A percentile compares a stretch with the other conserved stretches of the same genome.
Evolutionary conservation across 2,888 invertebrate species (phyloP).

Genomic region (Eilema griseolum): DNA sequence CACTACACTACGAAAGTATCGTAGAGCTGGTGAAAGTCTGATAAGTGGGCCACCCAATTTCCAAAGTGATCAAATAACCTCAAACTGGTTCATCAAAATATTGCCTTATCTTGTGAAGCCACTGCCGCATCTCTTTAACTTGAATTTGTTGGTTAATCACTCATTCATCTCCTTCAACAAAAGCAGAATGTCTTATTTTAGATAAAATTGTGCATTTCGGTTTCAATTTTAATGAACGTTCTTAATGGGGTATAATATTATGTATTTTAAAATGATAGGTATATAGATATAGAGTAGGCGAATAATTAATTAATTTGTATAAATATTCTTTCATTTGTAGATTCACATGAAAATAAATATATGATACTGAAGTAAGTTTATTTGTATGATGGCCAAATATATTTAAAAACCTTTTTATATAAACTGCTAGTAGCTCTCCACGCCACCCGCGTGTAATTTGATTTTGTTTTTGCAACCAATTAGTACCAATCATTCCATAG

Average conservation of each 20-base stretch:
- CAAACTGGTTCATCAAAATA: conserved; percentile 5
- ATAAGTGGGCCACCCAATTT: conserved; percentile 7
- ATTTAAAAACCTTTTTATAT: not conserved
- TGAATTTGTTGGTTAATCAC: not conserved
- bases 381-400: not conserved
- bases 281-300: no score
- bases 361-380: no score
- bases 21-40: not conserved
- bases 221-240: not conserved
- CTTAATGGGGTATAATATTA: not conserved
- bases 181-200: conserved; percentile 5
- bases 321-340: no score
- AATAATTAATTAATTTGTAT: no score
- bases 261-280: no score
- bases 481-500: no score
- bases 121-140: not conserved
- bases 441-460: no score
- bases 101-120: not conserved
- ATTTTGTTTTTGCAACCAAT: no score
- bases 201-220: not conserved
- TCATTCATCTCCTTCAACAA: conserved; percentile 9
- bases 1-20: not conserved
- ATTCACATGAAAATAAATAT: no score
- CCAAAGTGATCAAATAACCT: conserved; percentile 4
- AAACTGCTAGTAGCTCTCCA: no score